These are phyloP conservation scores for Rhodinocichla rosea DNA, from an alignment of 2,113 vertebrate genomes.

Conservation along the genomic window DNA sequence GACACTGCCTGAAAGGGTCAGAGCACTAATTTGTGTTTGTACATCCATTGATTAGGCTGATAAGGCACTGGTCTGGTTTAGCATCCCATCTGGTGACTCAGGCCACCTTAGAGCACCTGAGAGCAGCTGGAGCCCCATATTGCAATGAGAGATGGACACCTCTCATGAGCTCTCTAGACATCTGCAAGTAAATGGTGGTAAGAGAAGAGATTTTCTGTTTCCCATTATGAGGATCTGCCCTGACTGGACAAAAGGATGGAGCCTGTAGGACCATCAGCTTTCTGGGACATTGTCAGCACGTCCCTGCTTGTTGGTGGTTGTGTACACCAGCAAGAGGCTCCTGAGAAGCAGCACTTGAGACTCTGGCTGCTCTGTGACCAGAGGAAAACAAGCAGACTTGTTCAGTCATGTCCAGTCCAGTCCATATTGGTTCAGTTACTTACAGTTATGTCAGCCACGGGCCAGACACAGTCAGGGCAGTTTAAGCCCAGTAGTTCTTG, in stretches of 20 bases:
- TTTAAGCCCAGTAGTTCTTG: neutral
- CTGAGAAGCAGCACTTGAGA: neutral
- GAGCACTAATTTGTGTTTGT: neutral
- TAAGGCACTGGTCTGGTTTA: neutral
- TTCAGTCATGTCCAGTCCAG: neutral
- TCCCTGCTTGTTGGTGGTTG: neutral
- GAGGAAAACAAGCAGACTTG: neutral
- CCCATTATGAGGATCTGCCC: neutral
- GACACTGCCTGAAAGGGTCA: neutral
- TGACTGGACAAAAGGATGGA: neutral
- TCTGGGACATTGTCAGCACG: neutral
- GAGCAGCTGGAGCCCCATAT: neutral
- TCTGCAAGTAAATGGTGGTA: fast-evolving
- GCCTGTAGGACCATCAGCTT: neutral
- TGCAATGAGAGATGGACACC: neutral
- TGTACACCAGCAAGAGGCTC: neutral
- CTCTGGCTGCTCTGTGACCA: neutral
- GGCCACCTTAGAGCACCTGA: neutral
- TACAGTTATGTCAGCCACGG: neutral
- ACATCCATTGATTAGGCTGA: neutral
- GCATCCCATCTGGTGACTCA: neutral
- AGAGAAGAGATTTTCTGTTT: neutral
- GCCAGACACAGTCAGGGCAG: neutral
- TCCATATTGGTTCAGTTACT: neutral
- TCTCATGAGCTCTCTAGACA: neutral